Evolutionary conservation across 2,888 invertebrate species (phyloP).

Genomic region (Chrysodeixis includens): DNA sequence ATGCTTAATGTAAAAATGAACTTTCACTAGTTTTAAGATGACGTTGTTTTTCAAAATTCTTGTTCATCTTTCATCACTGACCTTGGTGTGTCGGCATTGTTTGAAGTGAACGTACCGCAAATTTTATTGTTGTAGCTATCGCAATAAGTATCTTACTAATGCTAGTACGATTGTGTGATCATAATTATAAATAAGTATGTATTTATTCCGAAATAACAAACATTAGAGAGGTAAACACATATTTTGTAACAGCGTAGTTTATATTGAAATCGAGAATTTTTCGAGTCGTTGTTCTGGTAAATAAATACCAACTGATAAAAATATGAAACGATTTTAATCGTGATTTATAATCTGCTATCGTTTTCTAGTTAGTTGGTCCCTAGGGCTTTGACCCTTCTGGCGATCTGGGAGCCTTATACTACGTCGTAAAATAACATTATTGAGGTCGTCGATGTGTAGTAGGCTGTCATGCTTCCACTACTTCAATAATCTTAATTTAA

Average conservation of each 20-base stretch:
- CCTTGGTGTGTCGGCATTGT: constrained; percentile 17
- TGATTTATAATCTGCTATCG: too few relatives aligned
- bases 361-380: too few relatives aligned
- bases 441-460: too few relatives aligned
- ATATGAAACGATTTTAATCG: too few relatives aligned
- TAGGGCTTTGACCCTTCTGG: too few relatives aligned
- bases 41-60: not conserved
- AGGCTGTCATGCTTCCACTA: too few relatives aligned
- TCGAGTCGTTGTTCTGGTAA: too few relatives aligned
- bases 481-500: too few relatives aligned
- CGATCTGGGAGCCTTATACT: too few relatives aligned
- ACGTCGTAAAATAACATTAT: too few relatives aligned
- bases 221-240: not conserved
- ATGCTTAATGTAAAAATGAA: too few relatives aligned
- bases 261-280: not conserved
- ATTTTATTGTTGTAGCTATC: constrained; percentile 29
- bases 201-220: constrained; percentile 10
- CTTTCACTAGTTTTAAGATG: not conserved
- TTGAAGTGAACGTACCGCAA: constrained; percentile 26
- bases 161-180: constrained; percentile 11
- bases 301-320: too few relatives aligned
- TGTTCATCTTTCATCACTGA: constrained; percentile 7
- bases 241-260: not conserved
- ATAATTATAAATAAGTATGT: not conserved
- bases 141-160: constrained; percentile 20